Evolutionary conservation across 2,797 vertebrate species (phyloP).

Genomic region (Australoheros facetus): DNA sequence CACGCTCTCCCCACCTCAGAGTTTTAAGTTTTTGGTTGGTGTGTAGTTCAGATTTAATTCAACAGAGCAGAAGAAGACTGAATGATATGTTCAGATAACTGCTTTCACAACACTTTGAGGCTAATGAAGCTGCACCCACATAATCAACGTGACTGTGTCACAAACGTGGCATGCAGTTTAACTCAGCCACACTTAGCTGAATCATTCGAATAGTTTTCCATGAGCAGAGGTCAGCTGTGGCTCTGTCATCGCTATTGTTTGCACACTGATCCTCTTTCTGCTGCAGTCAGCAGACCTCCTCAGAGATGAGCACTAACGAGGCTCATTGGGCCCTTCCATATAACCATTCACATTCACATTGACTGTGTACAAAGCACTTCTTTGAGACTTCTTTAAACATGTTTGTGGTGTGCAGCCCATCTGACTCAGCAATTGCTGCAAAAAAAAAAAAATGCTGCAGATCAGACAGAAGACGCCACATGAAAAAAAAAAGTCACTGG

Average conservation of each 20-base stretch:
- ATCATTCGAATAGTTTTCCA: constrained; percentile 37
- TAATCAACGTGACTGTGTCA: constrained; percentile 22
- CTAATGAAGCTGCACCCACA: constrained; percentile 10
- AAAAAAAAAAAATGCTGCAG: constrained; percentile 62
- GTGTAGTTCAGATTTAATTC: background rate
- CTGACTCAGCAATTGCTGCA: constrained; percentile 60
- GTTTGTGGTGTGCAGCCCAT: constrained; percentile 52
- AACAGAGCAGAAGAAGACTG: background rate
- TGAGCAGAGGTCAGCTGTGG: constrained; percentile 51
- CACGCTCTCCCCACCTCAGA: no score
- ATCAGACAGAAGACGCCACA: constrained; percentile 60
- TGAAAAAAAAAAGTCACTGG: constrained; percentile 25
- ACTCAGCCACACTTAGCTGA: constrained; percentile 24
- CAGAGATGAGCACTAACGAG: constrained; percentile 43
- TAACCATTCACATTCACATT: constrained; percentile 45
- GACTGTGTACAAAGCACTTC: constrained; percentile 47
- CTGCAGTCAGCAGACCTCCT: constrained; percentile 71
- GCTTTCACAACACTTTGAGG: constrained; percentile 11
- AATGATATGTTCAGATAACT: constrained; percentile 4
- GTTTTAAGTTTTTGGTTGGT: background rate
- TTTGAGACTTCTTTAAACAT: constrained; percentile 50
- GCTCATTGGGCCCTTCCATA: constrained; percentile 27
- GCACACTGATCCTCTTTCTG: constrained; percentile 33
- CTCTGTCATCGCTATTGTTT: constrained; percentile 63
- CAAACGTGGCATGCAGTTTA: constrained; percentile 30